Evolutionary conservation across 2,797 vertebrate species (phyloP).

Genomic region (Botia almorhae): DNA sequence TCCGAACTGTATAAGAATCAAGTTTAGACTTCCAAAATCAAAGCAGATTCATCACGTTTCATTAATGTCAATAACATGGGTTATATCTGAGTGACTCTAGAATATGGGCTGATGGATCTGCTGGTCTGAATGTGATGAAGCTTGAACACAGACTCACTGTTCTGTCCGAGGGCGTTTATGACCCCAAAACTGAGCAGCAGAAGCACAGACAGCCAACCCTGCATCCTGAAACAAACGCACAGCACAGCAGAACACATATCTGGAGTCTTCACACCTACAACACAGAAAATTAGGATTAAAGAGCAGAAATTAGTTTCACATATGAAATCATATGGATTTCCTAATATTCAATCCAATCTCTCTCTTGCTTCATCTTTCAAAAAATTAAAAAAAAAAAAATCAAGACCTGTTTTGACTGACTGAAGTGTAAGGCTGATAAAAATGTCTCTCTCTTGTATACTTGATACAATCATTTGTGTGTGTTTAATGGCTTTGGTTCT

Average conservation of each 20-base stretch:
- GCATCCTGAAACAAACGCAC: conserved; percentile 5
- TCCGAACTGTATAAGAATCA: no score
- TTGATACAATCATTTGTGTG: not conserved
- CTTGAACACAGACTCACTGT: conserved; percentile 63
- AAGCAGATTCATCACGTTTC: not conserved
- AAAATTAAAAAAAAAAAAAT: no score
- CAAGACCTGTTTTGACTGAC: not conserved
- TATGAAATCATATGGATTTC: not conserved
- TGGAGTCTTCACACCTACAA: not conserved
- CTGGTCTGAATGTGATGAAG: not conserved
- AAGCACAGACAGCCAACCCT: conserved; percentile 32
- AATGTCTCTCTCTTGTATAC: not conserved
- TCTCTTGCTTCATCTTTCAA: not conserved
- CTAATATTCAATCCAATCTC: not conserved
- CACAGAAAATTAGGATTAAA: conserved; percentile 11
- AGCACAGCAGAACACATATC: not conserved
- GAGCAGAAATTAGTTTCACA: no score
- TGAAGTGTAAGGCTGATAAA: not conserved
- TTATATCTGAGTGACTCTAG: not conserved
- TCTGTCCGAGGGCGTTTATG: conserved; percentile 49
- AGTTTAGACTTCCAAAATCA: no score
- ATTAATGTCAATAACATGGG: not conserved
- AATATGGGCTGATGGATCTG: not conserved
- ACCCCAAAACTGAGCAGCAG: conserved; percentile 58
- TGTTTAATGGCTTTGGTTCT: not conserved